Base-by-base conservation (phyloP, 2,888 invertebrate genomes). In the Synergus umbraculus region DNA sequence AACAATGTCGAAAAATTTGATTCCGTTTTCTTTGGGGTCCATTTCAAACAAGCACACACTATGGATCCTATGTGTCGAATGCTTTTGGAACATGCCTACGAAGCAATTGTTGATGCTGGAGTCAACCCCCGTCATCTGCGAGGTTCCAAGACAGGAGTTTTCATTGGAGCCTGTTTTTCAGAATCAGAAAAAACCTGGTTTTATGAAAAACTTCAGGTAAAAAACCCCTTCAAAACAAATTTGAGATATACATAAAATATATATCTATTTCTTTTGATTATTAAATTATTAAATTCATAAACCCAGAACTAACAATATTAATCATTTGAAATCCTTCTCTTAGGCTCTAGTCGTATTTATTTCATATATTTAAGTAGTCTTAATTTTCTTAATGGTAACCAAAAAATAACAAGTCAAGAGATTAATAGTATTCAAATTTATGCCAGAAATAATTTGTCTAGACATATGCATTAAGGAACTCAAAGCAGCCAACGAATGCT, bases 101-200 rank as follows among this genome's bases (percentile, higher is more conserved):
- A 95, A 87, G 94, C 94, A 10, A 92, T 94, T 79, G 90, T 90
- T 44, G 90, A 91, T 79, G 89, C 90, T 15, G 94, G 94, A 58
- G 84, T 95, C 18, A 95, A 96, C 91, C 97, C 97, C 92, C 79
- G 93, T 73, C 92, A 92, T 4, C 88, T 96, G 12, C 93, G 95
- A 46, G 96, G 96, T 0, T 93, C 94, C 0, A 95, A 93, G 84
- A 96, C 96, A 0, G 97, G 96, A 54, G 96, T 97, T 0, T 96
- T 95, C 88, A 93, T 97, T 49, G 97, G 96, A 10, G 94, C 95
- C 12, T 95, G 95, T 84, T 94, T 94, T 83, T 95, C 95, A 0
- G 96, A 97, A 89, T 94, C 96, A 0, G 95, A 95, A 86, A 96
- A 96, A 86, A 95, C 95, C 0, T 95, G 96, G 94, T 94, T 95